These are phyloP conservation scores for Hirtodrosophila cameraria DNA, from an alignment of 2,888 invertebrate species.

Conservation along the genomic window DNA sequence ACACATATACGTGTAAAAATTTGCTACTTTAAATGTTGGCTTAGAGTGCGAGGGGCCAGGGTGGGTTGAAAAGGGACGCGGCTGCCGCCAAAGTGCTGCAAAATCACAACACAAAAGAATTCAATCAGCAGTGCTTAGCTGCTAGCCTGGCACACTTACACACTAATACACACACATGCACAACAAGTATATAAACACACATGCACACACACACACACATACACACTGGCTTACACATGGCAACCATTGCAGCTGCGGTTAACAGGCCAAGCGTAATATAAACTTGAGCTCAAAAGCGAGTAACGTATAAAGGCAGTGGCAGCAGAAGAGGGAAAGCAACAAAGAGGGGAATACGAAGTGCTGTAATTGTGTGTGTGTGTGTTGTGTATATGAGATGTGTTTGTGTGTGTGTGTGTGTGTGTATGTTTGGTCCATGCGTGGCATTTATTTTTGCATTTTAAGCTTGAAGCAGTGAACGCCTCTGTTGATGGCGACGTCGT, in stretches of 20 bases:
- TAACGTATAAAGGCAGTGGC: constrained; percentile 11
- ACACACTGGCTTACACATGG: constrained; percentile 15
- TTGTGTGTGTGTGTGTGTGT: constrained; percentile 12
- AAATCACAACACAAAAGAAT: constrained; percentile 79
- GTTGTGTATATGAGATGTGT: constrained; percentile 3
- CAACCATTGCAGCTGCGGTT: constrained; percentile 68
- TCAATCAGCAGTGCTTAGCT: constrained; percentile 78
- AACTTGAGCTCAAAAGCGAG: constrained; percentile 75
- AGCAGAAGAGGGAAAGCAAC: neutral
- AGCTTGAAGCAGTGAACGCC: constrained; percentile 62
- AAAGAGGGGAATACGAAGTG: constrained; percentile 12
- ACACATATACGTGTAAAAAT: constrained; percentile 55
- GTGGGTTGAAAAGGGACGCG: constrained; percentile 11
- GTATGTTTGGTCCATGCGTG: constrained; percentile 55
- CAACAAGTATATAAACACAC: constrained; percentile 12
- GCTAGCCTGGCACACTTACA: constrained; percentile 41
- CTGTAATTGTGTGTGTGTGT: constrained; percentile 9
- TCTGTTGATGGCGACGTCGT: constrained; percentile 56
- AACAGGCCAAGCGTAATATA: constrained; percentile 80
- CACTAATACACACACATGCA: constrained; percentile 17
- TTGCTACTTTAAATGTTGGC: constrained; percentile 74
- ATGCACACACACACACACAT: neutral
- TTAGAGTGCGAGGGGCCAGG: constrained; percentile 17
- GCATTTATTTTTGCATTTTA: constrained; percentile 80
- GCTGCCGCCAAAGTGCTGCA: constrained; percentile 69